Evolutionary conservation across 2,797 vertebrate genomes (phyloP).

Genomic region (Anguilla obscura): DNA sequence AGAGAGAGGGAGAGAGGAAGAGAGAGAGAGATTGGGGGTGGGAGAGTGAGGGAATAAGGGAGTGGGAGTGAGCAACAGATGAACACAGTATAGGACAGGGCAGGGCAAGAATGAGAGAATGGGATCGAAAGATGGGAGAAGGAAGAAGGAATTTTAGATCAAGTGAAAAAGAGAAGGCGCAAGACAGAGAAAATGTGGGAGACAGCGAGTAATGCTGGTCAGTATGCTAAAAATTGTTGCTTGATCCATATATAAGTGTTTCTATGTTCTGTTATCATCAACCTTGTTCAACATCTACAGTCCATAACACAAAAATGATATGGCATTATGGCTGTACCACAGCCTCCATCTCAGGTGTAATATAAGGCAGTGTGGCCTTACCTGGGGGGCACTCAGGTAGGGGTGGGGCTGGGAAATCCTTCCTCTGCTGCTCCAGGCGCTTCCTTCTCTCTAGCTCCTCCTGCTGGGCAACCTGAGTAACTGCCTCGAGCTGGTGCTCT

Average conservation of each 20-base stretch:
- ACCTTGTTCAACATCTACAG: not conserved
- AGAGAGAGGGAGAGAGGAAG: not conserved
- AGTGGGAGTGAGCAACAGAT: not conserved
- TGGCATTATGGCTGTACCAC: not conserved
- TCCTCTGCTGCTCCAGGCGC: slow-evolving; percentile 93
- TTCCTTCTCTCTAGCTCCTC: slow-evolving; percentile 95
- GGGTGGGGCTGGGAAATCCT: slow-evolving; percentile 83
- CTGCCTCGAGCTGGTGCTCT: slow-evolving; percentile 94
- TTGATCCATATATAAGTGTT: too few species aligned
- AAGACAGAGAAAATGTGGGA: not conserved
- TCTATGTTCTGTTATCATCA: not conserved
- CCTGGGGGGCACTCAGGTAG: slow-evolving; percentile 52
- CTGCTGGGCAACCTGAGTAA: slow-evolving; percentile 96
- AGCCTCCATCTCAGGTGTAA: not conserved
- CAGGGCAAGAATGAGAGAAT: too few species aligned
- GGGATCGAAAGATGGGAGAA: too few species aligned
- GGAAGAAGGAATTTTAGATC: not conserved
- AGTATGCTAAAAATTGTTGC: too few species aligned
- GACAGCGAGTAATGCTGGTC: too few species aligned
- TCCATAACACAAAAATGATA: not conserved
- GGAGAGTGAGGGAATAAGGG: not conserved
- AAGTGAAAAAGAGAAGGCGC: not conserved
- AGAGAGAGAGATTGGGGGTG: not conserved
- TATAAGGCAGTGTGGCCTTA: not conserved
- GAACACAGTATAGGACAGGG: too few species aligned